A percentile compares a stretch with the other conserved stretches of the same genome.
phyloP scores from a whole-genome alignment of 1,140 invertebrate genomes.

The Triops cancriformis region DNA sequence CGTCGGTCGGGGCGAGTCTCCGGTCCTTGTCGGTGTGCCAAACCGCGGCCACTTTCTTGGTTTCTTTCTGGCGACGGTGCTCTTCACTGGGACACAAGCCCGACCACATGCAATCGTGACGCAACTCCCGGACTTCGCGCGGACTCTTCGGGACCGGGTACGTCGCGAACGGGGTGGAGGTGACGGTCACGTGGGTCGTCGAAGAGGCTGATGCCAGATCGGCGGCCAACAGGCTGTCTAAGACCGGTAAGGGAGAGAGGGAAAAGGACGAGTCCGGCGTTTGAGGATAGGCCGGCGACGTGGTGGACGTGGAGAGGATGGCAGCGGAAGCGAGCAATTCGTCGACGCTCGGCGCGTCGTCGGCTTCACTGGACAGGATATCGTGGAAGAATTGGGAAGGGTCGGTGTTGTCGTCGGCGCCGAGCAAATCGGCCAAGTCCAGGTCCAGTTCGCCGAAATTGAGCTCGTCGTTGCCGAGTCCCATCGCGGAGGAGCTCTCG shows the following conservation, averaged over 20 bases:
- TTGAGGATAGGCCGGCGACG: not conserved
- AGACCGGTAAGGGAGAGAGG: not conserved
- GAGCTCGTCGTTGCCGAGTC: slow-evolving; percentile 6
- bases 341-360: not conserved
- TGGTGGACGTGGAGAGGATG: not conserved
- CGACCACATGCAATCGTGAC: slow-evolving; percentile 60
- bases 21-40: not conserved
- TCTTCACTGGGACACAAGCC: slow-evolving; percentile 42
- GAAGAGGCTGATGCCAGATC: not conserved
- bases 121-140: slow-evolving; percentile 37
- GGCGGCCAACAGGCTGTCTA: not conserved
- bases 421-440: slow-evolving; percentile 21
- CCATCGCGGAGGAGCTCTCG: not conserved
- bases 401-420: not conserved
- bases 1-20: not conserved
- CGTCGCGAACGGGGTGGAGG: not conserved
- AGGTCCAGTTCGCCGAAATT: slow-evolving; percentile 23
- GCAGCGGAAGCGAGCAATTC: not conserved
- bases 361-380: not conserved
- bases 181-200: not conserved
- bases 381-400: not conserved
- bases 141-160: not conserved
- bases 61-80: slow-evolving; percentile 24
- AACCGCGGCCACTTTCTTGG: not conserved
- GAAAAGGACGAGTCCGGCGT: slow-evolving; percentile 1